Base-by-base conservation (phyloP, 2,113 vertebrate genomes). In the Zosterops pallidus region DNA sequence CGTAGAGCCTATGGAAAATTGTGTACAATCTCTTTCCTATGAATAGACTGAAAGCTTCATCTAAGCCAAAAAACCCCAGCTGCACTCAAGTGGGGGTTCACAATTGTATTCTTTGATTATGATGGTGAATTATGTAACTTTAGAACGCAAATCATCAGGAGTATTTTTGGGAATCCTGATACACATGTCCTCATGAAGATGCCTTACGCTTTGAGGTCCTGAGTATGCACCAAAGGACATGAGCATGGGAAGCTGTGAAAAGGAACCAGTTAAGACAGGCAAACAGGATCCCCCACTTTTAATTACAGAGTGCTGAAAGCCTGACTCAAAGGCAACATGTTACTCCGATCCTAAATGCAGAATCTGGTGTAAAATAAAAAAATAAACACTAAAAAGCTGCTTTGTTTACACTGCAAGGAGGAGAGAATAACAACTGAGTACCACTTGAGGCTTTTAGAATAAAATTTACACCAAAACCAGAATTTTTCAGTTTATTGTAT, bases 281-380 rank as follows among this genome's bases (percentile, higher is more conserved):
- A 90, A 76, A 91, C 67, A 85, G 75, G 90, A 94, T 86, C 23
- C 25, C 52, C 60, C 69, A 86, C 87, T 94, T 91, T 52, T 85
- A 95, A 88, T 94, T 63, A 80, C 31, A 79, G 19, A 42, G 15
- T 22, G n/a, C 28, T 46, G 9, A 88, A 80, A 85, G 41, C 29
- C 31, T 31, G 50, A 87, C 56, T 70, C 62, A 65, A 90, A 65
- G 18, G 12, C 59, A 82, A 50, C 22, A 3, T 2, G 6, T 70
- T 62, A 74, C 44, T n/a, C 22, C 39, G 78, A 41, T 20, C 68
- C 52, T 74, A 72, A 81, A 67, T 9, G 19, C 8, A 86, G 29
- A 83, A 47, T 25, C 16, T 20, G 20, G 28, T 20, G 9, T 31
- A 24, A 52, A 56, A 47, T 16, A 3, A 52, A 26, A 28, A 52